Base-by-base conservation (phyloP, 2,888 invertebrate species). In the Pasiphila rectangulata region DNA sequence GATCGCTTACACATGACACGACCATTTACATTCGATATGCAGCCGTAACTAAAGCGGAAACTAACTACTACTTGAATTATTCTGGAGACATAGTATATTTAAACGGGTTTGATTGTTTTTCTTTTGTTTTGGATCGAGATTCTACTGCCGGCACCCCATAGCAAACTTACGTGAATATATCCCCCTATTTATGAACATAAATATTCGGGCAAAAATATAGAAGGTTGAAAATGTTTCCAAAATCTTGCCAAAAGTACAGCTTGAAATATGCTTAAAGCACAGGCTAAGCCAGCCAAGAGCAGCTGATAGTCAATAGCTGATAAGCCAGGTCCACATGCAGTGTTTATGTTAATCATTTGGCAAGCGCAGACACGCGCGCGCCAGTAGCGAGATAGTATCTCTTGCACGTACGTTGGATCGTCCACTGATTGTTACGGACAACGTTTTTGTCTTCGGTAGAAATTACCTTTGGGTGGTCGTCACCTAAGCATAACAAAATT, bases 11-110 rank as follows among this genome's bases (percentile, higher is more conserved):
- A 25, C 19, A 4, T 5, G 34, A 25, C 25, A 36, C 38, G 38
- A 19, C 46, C 39, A 49, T 48, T 46, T 49, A 46, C 52, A 44
- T 49, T 39, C 21, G 27, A 40, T 48, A 47, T 48, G 48, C 52
- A 46, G 38, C 40, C 46, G 46, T 49, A 43, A 49, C 36, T 39
- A n/a, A 34, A 37, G 5, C 16, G 16, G 16, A 30, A 44, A 20
- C 43, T 16, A 32, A 32, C 30, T 25, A 38, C n/a, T n/a, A n/a
- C n/a, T n/a, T n/a, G n/a, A n/a, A n/a, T n/a, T n/a, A n/a, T n/a
- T n/a, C n/a, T n/a, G n/a, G n/a, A n/a, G n/a, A n/a, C n/a, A n/a
- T n/a, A n/a, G n/a, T n/a, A n/a, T n/a, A n/a, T n/a, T n/a, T n/a
- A n/a, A n/a, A n/a, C n/a, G n/a, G n/a, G n/a, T n/a, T n/a, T n/a